Percentiles rank a stretch among this genome's conserved stretches.
Evolutionary conservation across 2,888 invertebrate species (phyloP).

Genomic region (Clistopyga incitator): DNA sequence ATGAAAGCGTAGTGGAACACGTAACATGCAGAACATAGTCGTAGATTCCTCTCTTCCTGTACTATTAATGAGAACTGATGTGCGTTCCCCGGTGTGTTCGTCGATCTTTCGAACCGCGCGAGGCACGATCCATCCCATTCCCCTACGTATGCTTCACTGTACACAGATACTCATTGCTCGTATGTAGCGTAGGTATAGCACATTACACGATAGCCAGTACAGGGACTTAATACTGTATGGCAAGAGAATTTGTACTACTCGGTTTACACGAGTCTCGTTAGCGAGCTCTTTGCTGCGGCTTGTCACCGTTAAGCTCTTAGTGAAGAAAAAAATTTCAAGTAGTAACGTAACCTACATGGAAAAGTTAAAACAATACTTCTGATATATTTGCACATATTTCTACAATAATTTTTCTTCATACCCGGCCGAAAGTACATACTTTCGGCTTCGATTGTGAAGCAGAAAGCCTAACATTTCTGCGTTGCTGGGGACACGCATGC

Average conservation of each 20-base stretch:
- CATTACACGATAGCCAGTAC: not conserved
- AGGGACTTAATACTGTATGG: slow-evolving; percentile 4
- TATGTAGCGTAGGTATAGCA: slow-evolving; percentile 2
- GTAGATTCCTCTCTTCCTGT: slow-evolving; percentile 30
- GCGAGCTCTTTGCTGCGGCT: slow-evolving; percentile 25
- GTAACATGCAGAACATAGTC: slow-evolving; percentile 11
- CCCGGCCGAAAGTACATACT: no score
- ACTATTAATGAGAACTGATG: slow-evolving; percentile 36
- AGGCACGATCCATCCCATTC: slow-evolving; percentile 18
- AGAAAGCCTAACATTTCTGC: no score
- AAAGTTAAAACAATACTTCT: not conserved
- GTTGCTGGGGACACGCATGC: no score
- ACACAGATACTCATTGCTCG: slow-evolving; percentile 1
- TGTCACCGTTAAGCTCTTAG: not conserved
- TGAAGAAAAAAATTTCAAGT: not conserved
- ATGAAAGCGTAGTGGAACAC: slow-evolving; percentile 18
- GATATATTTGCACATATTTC: not conserved
- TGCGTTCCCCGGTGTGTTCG: slow-evolving; percentile 14
- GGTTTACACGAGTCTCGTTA: slow-evolving; percentile 65
- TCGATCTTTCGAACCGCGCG: slow-evolving; percentile 24
- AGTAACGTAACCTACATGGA: not conserved
- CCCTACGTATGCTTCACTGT: not conserved
- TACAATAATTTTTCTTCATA: no score
- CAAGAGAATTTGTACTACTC: slow-evolving; percentile 27
- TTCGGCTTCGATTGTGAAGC: no score